Base-by-base conservation (phyloP, 2,888 invertebrate genomes). In the Sesia bembeciformis region DNA sequence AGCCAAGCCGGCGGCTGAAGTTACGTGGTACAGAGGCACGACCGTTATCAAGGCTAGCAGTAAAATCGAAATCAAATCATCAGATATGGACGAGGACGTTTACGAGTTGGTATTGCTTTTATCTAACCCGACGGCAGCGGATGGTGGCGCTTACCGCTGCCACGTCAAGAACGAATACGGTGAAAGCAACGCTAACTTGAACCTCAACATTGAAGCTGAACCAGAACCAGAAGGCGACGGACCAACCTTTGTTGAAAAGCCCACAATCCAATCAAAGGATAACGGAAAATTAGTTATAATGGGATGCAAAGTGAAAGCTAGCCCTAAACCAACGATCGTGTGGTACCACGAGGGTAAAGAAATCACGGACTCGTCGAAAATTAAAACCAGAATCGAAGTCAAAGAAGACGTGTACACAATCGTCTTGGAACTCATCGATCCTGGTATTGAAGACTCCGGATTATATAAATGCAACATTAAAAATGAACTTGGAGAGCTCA, bases 391-490 rank as follows among this genome's bases (percentile, higher is more conserved):
- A 76, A 85, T 93, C 69, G 94, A 95, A 76, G 94, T 95, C 61
- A 90, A 91, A 56, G 93, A 93, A 53, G 96, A 96, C 71, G 91
- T 96, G 64, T 97, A 96, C 85, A 94, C 95, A 68, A 95, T 98
- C 57, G 93, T 95, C 78, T 86, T 98, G 65, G 96, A 96, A 84
- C 90, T 97, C 49, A 93, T 93, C 71, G 97, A 98, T 87, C 98
- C 98, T 62, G 96, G 96, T 74, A 93, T 97, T 61, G 96, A 96
- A 74, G 99, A 99, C 90, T 98, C 98, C 68, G 99, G 99, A 64
- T 91, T 98, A 60, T 99, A 99, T 91, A 98, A 98, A 85, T 98
- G 99, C 84, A 98, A 97, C 75, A 97, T 98, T 72, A 98, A 97
- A 84, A 99, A 98, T 87, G 93, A 94, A 72, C 93, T 96, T 76